Evolutionary conservation across 2,113 vertebrate species (phyloP).

Genomic region (Actinemys pallida): DNA sequence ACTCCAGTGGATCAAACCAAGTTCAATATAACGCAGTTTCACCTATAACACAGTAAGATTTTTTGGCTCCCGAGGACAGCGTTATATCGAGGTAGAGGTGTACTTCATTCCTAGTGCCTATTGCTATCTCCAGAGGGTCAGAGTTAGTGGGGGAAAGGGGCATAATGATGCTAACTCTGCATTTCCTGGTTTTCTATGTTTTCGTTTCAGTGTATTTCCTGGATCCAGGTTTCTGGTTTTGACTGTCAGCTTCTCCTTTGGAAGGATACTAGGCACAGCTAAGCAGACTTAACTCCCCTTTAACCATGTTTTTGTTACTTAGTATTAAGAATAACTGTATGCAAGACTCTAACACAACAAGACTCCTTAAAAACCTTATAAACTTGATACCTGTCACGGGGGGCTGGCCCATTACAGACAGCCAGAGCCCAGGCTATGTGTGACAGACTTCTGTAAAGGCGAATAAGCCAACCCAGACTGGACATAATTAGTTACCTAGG

Average conservation of each 20-base stretch:
- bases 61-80: no score
- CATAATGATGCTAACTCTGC: neutral
- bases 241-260: neutral
- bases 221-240: neutral
- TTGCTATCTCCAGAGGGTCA: neutral
- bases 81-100: no score
- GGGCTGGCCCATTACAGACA: no score
- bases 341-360: neutral
- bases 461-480: no score
- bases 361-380: neutral
- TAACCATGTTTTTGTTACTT: neutral
- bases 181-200: neutral
- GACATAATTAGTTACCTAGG: no score
- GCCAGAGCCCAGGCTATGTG: no score
- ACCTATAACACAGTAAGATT: no score
- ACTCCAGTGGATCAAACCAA: no score
- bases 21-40: no score
- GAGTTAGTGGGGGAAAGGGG: neutral
- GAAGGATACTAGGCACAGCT: neutral
- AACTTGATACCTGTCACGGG: no score
- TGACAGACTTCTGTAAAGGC: no score
- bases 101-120: neutral
- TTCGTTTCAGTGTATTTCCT: neutral
- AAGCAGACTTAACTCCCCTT: neutral
- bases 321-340: neutral